Conservation (phyloP, 2,113 vertebrate genomes). For the Ia io region DNA sequence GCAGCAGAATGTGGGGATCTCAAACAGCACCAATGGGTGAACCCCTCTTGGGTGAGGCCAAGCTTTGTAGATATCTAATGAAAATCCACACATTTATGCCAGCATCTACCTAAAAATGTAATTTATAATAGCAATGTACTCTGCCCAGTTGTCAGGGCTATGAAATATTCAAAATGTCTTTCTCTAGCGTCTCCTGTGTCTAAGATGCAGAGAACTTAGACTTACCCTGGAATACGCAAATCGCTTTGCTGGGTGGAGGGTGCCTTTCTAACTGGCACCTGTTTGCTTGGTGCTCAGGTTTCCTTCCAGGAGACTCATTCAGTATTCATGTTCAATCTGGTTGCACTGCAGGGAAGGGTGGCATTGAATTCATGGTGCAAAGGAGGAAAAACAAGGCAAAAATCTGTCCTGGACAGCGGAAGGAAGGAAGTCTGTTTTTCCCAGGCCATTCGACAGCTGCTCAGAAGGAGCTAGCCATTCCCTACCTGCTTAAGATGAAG, state of each 20-base stretch:
- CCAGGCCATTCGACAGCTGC: neutral
- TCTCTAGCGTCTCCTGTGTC: neutral
- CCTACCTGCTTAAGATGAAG: neutral
- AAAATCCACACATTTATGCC: neutral
- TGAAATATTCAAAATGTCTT: neutral
- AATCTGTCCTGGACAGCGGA: neutral
- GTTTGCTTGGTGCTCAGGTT: neutral
- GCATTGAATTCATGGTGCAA: neutral
- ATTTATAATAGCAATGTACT: neutral
- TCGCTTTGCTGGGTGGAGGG: neutral
- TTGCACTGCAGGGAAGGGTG: neutral
- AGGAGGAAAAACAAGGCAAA: constrained; percentile 3
- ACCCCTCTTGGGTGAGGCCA: neutral
- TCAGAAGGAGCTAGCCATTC: neutral
- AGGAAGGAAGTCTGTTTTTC: constrained; percentile 25
- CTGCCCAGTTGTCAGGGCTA: neutral
- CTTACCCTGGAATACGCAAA: constrained; percentile 8
- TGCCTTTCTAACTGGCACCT: neutral
- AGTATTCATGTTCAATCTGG: constrained; percentile 56
- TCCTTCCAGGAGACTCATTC: constrained; percentile 39
- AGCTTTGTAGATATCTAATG: neutral
- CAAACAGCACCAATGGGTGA: neutral
- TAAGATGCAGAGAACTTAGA: neutral
- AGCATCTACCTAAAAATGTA: neutral
- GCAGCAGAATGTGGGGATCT: neutral